Evolutionary conservation across 2,888 invertebrate species (phyloP).

Genomic region (Mythimna pallens): DNA sequence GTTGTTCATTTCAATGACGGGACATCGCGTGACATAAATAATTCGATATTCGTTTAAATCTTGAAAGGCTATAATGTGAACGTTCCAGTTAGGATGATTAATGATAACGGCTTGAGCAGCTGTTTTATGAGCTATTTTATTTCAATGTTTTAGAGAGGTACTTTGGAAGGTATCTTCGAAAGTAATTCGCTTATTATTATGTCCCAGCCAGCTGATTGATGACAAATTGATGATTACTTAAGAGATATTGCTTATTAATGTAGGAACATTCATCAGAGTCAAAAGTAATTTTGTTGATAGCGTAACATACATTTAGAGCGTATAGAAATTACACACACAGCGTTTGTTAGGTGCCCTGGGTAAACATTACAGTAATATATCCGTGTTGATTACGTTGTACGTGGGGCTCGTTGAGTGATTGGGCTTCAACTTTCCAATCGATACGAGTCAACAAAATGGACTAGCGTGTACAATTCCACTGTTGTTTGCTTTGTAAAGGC

Average conservation of each 20-base stretch:
- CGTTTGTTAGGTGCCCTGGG: slow-evolving; percentile 60
- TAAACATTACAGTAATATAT: slow-evolving; percentile 66
- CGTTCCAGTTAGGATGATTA: slow-evolving; percentile 58
- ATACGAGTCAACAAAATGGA: slow-evolving; percentile 65
- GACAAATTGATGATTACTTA: slow-evolving; percentile 27
- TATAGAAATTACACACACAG: slow-evolving; percentile 23
- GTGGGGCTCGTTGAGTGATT: slow-evolving; percentile 67
- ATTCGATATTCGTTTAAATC: slow-evolving; percentile 62
- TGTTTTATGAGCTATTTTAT: slow-evolving; percentile 40
- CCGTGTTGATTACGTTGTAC: slow-evolving; percentile 68
- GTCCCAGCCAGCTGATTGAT: slow-evolving; percentile 33
- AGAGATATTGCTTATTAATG: slow-evolving; percentile 10
- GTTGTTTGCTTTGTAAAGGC: slow-evolving; percentile 62
- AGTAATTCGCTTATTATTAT: slow-evolving; percentile 37
- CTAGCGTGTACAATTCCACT: slow-evolving; percentile 58
- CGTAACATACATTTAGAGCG: slow-evolving; percentile 20
- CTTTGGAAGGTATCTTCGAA: slow-evolving; percentile 11
- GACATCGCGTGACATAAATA: slow-evolving; percentile 62
- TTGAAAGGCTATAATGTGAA: slow-evolving; percentile 52
- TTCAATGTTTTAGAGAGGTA: slow-evolving; percentile 44
- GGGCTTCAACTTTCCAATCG: slow-evolving; percentile 68
- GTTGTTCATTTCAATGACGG: slow-evolving; percentile 62
- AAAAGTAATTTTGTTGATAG: slow-evolving; percentile 22
- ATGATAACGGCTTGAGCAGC: slow-evolving; percentile 42
- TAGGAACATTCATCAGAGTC: slow-evolving; percentile 5